Base-by-base conservation (phyloP, 1,140 invertebrate species). In the Orchestia grillus region DNA sequence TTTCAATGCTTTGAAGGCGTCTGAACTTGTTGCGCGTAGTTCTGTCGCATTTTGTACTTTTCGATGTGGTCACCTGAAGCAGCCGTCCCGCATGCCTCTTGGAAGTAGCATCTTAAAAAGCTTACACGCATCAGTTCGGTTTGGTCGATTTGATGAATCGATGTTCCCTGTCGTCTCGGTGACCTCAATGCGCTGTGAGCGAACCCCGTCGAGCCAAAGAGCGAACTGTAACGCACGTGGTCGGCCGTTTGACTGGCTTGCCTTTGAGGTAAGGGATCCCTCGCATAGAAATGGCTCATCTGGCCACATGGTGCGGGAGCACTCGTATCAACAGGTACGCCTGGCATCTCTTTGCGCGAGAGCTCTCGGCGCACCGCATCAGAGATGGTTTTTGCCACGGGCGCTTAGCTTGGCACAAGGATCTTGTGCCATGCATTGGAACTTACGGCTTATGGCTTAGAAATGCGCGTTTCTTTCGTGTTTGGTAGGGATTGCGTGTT, bases 201-300 rank as follows among this genome's bases (percentile, higher is more conserved):
- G 28, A 77, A 77, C 11, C 28, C 11, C 62, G 28, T 77, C n/a
- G 41, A 42, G 88, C 42, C 88, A 90, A 90, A 90, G 88, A 41
- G 88, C 88, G 43, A 90, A 42, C 41, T 90, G 43, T 41, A 90
- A 90, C 43, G 88, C 41, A 90, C 88, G 88, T 90, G 0, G 88
- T 41, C 16, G 28, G 62, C 1, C 28, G 28, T 77, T 77, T 77
- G 62, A 77, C 15, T 77, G 62, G 11, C 62, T 77, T 77, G 62
- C 62, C 11, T 77, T 77, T 77, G 28, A 36, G 62, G 62, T 77
- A 77, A 28, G 28, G 88, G 88, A 90, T 90, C 88, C 41, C 42
- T 90, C 43, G 88, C 88, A 42, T 90, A 90, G 36, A 90, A 90
- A 90, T 90, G 15, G 88, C 88, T 90, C 3, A 90, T 77, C 62